Evolutionary conservation across 2,113 vertebrate genomes (phyloP).

Genomic region (Gorilla gorilla): DNA sequence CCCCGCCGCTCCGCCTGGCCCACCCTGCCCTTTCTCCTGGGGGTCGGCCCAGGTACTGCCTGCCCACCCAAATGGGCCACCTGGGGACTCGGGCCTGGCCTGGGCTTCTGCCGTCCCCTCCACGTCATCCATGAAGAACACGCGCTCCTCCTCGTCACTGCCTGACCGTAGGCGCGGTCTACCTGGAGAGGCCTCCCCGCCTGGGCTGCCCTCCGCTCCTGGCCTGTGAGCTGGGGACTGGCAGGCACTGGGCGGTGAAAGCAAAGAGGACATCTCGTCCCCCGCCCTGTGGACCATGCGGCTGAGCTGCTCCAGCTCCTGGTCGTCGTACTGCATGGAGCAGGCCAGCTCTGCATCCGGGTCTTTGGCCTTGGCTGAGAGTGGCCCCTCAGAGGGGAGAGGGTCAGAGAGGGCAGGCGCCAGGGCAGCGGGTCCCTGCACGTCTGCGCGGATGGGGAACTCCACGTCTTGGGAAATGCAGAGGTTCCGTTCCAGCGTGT

Average conservation of each 20-base stretch:
- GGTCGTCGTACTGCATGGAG: slow-evolving; percentile 98
- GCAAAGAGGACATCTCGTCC: slow-evolving; percentile 96
- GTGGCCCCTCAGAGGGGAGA: slow-evolving; percentile 78
- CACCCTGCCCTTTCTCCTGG: slow-evolving; percentile 61
- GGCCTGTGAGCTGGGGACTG: slow-evolving; percentile 90
- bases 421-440: slow-evolving; percentile 76
- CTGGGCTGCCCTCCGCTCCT: slow-evolving; percentile 81
- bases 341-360: slow-evolving; percentile 93
- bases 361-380: slow-evolving; percentile 82
- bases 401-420: slow-evolving; percentile 72
- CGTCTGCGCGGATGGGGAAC: slow-evolving; percentile 79
- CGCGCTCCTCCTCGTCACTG: slow-evolving; percentile 89
- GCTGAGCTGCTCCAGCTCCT: slow-evolving; percentile 96
- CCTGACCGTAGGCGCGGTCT: slow-evolving; percentile 70
- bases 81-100: slow-evolving; percentile 79
- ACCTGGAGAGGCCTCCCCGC: slow-evolving; percentile 87
- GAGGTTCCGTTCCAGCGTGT: slow-evolving; percentile 92
- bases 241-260: slow-evolving; percentile 94
- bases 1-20: slow-evolving; percentile 79
- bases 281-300: slow-evolving; percentile 96
- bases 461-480: slow-evolving; percentile 96
- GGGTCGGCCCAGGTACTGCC: slow-evolving; percentile 60
- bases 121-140: slow-evolving; percentile 98
- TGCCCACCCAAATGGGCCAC: slow-evolving; percentile 77
- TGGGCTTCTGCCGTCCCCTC: slow-evolving; percentile 85